Conservation (phyloP, 2,888 invertebrate species). For the Agonopterix arenella region DNA sequence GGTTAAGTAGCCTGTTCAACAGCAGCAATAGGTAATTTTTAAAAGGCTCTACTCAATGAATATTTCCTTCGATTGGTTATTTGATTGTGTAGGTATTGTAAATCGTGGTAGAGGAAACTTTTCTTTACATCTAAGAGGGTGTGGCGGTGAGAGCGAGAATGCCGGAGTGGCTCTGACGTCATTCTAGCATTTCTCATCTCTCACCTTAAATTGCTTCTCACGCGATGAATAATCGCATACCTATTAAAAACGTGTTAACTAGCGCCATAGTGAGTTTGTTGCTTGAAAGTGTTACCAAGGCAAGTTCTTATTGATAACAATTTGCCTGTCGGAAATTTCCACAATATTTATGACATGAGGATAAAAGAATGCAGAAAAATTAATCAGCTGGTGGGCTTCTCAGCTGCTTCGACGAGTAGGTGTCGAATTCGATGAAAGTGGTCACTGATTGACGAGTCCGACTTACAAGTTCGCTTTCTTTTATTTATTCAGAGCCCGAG, state of each 20-base stretch:
- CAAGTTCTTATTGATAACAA: no score
- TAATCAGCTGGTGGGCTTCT: neutral
- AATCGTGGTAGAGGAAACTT: neutral
- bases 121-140: neutral
- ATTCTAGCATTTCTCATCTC: neutral
- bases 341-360: no score
- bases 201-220: neutral
- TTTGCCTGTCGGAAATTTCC: no score
- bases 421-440: conserved; percentile 46
- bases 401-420: neutral
- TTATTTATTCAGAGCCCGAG: conserved; percentile 68
- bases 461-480: conserved; percentile 69
- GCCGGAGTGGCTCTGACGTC: neutral
- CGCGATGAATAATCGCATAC: no score
- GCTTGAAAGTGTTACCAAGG: no score
- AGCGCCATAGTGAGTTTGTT: neutral
- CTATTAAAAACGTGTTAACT: no score
- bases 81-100: neutral
- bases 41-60: no score
- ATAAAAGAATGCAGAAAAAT: no score
- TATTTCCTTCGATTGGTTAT: neutral
- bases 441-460: conserved; percentile 39
- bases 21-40: no score
- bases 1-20: no score
- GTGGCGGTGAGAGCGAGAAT: conserved; percentile 3